These are phyloP conservation scores for Ridgeia piscesae DNA, from an alignment of 1,140 invertebrate genomes.

Conservation along the genomic window DNA sequence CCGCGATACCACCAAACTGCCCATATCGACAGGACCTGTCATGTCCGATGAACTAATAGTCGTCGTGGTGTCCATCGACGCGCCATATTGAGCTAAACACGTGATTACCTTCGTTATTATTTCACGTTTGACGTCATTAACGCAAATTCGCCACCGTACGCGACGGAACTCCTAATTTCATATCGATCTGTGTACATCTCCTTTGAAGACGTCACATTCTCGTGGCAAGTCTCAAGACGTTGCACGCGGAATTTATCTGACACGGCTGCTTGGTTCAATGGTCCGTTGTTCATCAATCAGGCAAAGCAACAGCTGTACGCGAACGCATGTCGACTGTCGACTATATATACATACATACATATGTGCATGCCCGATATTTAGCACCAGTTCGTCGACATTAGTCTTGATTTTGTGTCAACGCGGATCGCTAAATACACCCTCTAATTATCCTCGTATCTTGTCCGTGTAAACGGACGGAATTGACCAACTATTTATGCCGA, in stretches of 20 bases:
- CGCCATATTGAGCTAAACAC: neutral
- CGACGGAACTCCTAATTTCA: neutral
- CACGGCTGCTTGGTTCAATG: neutral
- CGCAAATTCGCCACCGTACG: neutral
- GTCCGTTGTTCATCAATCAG: neutral
- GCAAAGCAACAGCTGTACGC: neutral
- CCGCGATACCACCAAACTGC: neutral
- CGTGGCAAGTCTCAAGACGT: neutral
- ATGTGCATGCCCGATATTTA: neutral
- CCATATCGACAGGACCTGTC: neutral
- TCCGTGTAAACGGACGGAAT: neutral
- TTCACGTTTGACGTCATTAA: neutral
- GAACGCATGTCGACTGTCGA: neutral
- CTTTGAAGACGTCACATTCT: neutral
- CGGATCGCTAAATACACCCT: neutral
- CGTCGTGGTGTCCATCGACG: neutral
- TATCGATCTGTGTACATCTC: neutral
- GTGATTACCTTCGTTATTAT: neutral
- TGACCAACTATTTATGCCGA: neutral
- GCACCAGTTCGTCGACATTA: neutral
- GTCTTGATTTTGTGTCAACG: neutral
- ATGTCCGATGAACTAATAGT: neutral
- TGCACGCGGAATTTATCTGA: neutral
- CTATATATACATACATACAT: neutral
- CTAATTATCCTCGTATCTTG: neutral